These are phyloP conservation scores for Phaethornis superciliosus DNA, from an alignment of 2,113 vertebrate species.

Conservation along the genomic window DNA sequence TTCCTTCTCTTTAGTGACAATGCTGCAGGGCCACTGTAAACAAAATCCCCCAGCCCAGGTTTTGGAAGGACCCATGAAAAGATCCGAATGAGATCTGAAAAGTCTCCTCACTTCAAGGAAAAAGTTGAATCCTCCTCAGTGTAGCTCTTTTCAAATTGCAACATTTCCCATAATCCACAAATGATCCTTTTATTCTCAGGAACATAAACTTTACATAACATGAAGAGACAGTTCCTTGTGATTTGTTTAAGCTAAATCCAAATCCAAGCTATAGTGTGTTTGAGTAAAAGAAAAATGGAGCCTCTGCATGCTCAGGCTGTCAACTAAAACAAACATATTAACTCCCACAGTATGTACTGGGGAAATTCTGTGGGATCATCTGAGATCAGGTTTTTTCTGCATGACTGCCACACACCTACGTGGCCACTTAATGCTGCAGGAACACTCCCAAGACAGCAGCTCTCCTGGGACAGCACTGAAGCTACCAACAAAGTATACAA, in stretches of 20 bases:
- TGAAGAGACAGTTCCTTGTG: background rate
- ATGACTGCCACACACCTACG: background rate
- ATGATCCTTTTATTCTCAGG: constrained; percentile 14
- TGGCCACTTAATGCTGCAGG: background rate
- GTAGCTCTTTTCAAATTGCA: background rate
- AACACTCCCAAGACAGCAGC: background rate
- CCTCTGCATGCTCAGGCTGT: background rate
- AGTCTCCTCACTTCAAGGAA: background rate
- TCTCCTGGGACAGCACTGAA: background rate
- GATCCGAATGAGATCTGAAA: background rate
- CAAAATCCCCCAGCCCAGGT: background rate
- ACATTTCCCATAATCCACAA: constrained; percentile 25
- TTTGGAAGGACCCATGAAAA: background rate
- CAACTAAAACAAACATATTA: constrained; percentile 38
- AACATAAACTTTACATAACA: background rate
- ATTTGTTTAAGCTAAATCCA: constrained; percentile 34
- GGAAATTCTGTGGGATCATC: background rate
- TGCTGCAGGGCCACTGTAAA: background rate
- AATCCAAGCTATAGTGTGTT: background rate
- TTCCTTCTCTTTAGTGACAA: background rate
- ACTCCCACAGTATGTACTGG: background rate
- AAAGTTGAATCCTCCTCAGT: background rate
- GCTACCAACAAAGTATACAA: background rate
- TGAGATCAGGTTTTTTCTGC: background rate
- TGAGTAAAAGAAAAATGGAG: constrained; percentile 3